Base-by-base conservation (phyloP, 2,113 vertebrate genomes). In the Eidolon helvum region DNA sequence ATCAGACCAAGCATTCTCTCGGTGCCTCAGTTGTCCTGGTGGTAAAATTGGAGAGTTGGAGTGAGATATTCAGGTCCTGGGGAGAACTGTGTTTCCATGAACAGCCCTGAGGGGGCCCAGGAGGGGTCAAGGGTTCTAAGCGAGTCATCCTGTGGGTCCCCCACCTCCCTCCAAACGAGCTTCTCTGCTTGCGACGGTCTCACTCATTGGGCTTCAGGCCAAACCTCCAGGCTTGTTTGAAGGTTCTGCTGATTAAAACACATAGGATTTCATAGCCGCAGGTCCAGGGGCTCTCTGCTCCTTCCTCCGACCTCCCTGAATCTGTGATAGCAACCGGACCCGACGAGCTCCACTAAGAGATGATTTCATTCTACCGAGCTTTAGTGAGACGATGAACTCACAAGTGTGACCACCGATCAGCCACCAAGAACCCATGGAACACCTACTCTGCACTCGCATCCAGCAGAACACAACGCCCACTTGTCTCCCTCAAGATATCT, bases 291-390 rank as follows among this genome's bases (percentile, higher is more conserved):
- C 28, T 0, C 89, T 74, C 43, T 0, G 15, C 19, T 94, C 38
- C 43, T 94, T 71, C 69, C 53, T 38, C 74, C 53, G 61, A 50
- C 53, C 63, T 72, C 87, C 71, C 92, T 22, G 61, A 94, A n/a
- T 33, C 88, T 45, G 12, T 8, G 33, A 63, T 84, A 72, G 50
- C 63, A 71, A 61, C 8, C 6, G 0, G 74, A 71, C 75, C 53
- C 14, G n/a, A 91, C 22, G 28, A 74, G 66, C 24, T 57, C 18
- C 19, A 1, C 69, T 50, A 87, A 77, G 72, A 91, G 35, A n/a
- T 7, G 7, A 71, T 15, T 24, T 63, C 40, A 48, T 75, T 91
- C 61, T 28, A 40, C 2, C 26, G 12, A 53, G 83, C 65, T 68
- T 78, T 55, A 79, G 33, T 18, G 86, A 92, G 91, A 93, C 43